Evolutionary conservation across 1,140 invertebrate species (phyloP).

Genomic region (Drosophila mauritiana): DNA sequence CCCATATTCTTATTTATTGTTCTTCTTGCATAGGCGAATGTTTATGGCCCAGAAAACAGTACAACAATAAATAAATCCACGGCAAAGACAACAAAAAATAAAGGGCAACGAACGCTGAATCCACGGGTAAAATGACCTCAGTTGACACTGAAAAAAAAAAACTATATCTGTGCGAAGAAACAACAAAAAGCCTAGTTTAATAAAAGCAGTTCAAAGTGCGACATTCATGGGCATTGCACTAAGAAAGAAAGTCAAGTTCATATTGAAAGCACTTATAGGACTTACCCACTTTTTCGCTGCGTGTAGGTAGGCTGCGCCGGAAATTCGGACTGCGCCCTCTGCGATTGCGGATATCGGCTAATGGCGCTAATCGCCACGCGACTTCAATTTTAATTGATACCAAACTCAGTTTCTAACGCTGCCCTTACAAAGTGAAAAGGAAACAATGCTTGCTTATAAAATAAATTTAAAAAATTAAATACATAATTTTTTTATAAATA

Average conservation of each 20-base stretch:
- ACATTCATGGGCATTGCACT: background rate
- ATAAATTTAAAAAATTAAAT: background rate
- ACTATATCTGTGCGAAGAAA: background rate
- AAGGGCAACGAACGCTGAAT: slow-evolving; percentile 47
- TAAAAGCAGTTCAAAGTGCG: background rate
- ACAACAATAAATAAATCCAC: slow-evolving; percentile 57
- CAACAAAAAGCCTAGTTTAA: background rate
- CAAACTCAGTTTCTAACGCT: slow-evolving; percentile 15
- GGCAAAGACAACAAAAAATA: slow-evolving; percentile 13
- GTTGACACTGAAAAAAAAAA: slow-evolving; percentile 9
- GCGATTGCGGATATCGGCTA: slow-evolving; percentile 50
- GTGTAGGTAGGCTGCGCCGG: slow-evolving; percentile 28
- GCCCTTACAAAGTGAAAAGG: background rate
- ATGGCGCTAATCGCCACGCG: slow-evolving; percentile 74
- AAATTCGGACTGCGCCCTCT: slow-evolving; percentile 48
- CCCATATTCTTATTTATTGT: slow-evolving; percentile 10
- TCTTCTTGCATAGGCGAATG: slow-evolving; percentile 7
- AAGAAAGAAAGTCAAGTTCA: background rate
- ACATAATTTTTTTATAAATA: background rate
- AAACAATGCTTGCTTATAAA: background rate
- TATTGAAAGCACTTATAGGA: background rate
- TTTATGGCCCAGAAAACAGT: slow-evolving; percentile 41
- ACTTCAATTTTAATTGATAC: slow-evolving; percentile 64
- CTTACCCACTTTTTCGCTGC: background rate
- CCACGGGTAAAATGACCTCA: background rate